These are phyloP conservation scores for Hyposoter dolosus DNA, from an alignment of 2,888 invertebrate species.

Conservation along the genomic window DNA sequence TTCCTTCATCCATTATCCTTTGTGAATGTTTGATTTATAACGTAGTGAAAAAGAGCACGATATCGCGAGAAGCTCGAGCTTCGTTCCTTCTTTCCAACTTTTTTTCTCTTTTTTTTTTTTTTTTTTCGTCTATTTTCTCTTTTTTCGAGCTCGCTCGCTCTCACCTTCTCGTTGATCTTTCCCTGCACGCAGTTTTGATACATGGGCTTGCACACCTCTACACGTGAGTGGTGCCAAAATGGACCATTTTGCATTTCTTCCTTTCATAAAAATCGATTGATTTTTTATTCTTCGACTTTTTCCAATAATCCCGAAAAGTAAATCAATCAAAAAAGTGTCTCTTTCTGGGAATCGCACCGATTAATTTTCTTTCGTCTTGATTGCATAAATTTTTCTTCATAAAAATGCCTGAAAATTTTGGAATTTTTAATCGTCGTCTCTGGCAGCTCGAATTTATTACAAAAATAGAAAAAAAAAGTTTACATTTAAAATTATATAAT, in stretches of 20 bases:
- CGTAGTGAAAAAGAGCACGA: constrained; percentile 66
- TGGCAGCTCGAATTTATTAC: no score
- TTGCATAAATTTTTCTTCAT: neutral
- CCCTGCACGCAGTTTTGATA: constrained; percentile 11
- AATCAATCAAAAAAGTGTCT: neutral
- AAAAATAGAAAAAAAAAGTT: no score
- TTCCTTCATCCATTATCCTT: constrained; percentile 72
- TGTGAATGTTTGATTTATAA: constrained; percentile 73
- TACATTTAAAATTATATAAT: no score
- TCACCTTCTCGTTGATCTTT: constrained; percentile 46
- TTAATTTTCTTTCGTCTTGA: neutral
- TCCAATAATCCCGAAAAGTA: neutral
- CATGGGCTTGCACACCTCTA: neutral
- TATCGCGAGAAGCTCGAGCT: constrained; percentile 63
- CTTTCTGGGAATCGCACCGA: neutral
- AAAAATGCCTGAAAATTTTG: neutral
- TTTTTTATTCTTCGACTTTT: neutral
- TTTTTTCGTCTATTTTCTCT: neutral
- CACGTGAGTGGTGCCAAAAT: neutral
- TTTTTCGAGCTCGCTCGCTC: constrained; percentile 15
- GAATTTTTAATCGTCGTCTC: no score
- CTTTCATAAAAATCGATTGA: neutral
- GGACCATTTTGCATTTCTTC: neutral
- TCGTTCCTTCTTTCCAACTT: constrained; percentile 19
- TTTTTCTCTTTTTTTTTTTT: constrained; percentile 9